These are phyloP conservation scores for Ectemnius continuus DNA, from an alignment of 2,888 invertebrate genomes.

Conservation along the genomic window DNA sequence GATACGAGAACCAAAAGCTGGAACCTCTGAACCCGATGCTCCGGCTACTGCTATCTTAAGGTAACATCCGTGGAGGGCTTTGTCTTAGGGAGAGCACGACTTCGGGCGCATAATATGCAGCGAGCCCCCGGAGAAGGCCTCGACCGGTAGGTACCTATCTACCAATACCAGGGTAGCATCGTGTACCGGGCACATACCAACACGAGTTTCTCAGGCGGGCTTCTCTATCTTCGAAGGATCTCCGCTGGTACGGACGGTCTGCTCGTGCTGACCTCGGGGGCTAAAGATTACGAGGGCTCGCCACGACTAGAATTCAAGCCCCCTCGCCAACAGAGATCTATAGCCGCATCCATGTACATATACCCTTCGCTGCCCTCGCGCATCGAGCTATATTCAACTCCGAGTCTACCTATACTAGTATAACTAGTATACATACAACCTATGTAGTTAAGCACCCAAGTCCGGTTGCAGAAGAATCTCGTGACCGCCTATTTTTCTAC, in stretches of 20 bases:
- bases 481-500: slow-evolving; percentile 52
- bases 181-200: slow-evolving; percentile 53
- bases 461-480: slow-evolving; percentile 54
- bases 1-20: slow-evolving; percentile 18
- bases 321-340: slow-evolving; percentile 35
- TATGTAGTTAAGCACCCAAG: slow-evolving; percentile 43
- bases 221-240: slow-evolving; percentile 65
- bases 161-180: slow-evolving; percentile 51
- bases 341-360: slow-evolving; percentile 36
- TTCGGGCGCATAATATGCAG: slow-evolving; percentile 63
- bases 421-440: too few species aligned
- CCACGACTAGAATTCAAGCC: slow-evolving; percentile 67
- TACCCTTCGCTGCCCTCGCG: neutral
- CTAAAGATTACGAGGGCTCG: slow-evolving; percentile 73
- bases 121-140: slow-evolving; percentile 45
- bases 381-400: slow-evolving; percentile 31
- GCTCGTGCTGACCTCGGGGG: slow-evolving; percentile 73
- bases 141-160: slow-evolving; percentile 45
- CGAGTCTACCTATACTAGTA: slow-evolving; percentile 19
- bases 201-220: slow-evolving; percentile 62
- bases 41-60: slow-evolving; percentile 46
- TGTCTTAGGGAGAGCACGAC: slow-evolving; percentile 64
- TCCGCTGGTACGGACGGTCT: slow-evolving; percentile 52
- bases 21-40: slow-evolving; percentile 34
- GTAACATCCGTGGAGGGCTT: slow-evolving; percentile 55